Conservation (phyloP, 2,797 vertebrate genomes). For the Pseudomugil tenellus region DNA sequence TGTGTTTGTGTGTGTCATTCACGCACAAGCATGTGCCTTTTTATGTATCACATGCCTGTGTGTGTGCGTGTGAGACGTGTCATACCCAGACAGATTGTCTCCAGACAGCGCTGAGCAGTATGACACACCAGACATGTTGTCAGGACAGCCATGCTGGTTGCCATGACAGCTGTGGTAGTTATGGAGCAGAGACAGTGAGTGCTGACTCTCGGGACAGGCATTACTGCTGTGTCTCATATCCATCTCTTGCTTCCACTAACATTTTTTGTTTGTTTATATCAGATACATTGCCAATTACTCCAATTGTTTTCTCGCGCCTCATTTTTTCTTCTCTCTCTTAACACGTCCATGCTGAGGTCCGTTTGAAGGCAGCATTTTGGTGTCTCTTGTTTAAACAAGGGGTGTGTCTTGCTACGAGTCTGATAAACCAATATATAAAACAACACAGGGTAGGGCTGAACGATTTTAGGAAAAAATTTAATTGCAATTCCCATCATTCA, state of each 20-base stretch:
- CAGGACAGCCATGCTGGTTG: conserved; percentile 54
- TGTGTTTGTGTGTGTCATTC: neutral
- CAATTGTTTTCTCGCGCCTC: neutral
- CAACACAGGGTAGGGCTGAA: no score
- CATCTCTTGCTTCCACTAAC: neutral
- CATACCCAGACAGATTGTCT: conserved; percentile 40
- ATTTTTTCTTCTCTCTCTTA: fast-evolving
- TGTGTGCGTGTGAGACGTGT: conserved; percentile 3
- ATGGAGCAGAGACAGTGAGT: conserved; percentile 7
- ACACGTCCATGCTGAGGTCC: neutral
- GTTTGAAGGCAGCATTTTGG: neutral
- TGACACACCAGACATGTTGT: conserved; percentile 51
- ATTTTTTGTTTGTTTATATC: neutral
- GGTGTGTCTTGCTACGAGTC: no score
- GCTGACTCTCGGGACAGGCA: conserved; percentile 41
- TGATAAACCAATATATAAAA: no score
- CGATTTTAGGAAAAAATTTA: no score
- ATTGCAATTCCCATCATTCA: no score
- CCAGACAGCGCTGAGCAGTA: conserved; percentile 32
- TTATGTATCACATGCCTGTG: neutral
- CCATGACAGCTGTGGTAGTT: conserved; percentile 53
- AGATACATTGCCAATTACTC: neutral
- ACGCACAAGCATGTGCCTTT: neutral
- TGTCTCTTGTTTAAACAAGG: neutral
- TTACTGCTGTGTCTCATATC: conserved; percentile 2